Base-by-base conservation (phyloP, 2,888 invertebrate genomes). In the Callimorpha dominula region DNA sequence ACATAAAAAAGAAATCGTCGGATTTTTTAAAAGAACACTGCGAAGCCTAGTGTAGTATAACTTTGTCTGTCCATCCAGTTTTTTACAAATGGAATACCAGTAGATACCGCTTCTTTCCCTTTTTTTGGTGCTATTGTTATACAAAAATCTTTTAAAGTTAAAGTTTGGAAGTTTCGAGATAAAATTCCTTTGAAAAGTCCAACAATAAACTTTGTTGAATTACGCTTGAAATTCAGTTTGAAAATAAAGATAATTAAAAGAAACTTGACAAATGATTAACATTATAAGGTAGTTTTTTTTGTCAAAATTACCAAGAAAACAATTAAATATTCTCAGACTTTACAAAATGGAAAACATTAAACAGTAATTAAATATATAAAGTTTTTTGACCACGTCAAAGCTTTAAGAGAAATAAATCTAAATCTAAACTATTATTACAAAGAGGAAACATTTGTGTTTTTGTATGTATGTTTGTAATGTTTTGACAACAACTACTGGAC, bases 121-220 rank as follows among this genome's bases (percentile, higher is more conserved):
- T 66, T 40, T 73, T 78, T 73, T 68, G 52, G 64, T 62, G 70
- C 75, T 70, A 78, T 84, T 84, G 85, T 82, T 78, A 78, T 65
- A 80, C 78, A 81, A 84, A 84, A 81, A 73, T 74, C 71, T 74
- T 75, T 62, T 11, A 70, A 71, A 82, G 78, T 70, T 82, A 72
- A 70, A 75, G 74, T 78, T 79, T n/a, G 12, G 60, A 78, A 80
- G 74, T 80, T 81, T 72, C 60, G n/a, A 74, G 83, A 84, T 80
- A 83, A 83, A 83, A 83, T 77, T 78, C 77, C 75, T 78, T 85
- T 81, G 75, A 69, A 85, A 83, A 71, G 78, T 84, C 64, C 42
- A 71, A 65, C 81, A 80, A 85, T 78, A 77, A 78, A 79, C 71
- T 77, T 66, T 42, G 60, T 66, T 64, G 73, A 79, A 79, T 77